Base-by-base conservation (phyloP, 2,888 invertebrate genomes). In the Cerceris rybyensis region DNA sequence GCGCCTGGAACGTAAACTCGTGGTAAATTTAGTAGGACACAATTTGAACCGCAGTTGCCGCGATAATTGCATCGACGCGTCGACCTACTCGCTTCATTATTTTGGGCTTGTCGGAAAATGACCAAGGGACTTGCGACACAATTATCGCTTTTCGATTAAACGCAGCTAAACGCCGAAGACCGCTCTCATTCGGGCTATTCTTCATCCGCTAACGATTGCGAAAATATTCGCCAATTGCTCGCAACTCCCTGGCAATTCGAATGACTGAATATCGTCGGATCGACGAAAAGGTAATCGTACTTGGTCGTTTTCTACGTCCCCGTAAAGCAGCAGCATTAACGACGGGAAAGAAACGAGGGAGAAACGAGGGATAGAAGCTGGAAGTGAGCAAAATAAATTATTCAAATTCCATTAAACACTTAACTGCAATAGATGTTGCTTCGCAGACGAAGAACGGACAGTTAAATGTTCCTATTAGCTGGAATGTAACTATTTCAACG, bases 71-170 rank as follows among this genome's bases (percentile, higher is more conserved):
- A 41, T 13, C 63, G 66, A 50, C 69, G 6, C 46, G 41, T 55
- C 49, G 69, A 58, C 64, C 0, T 64, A 68, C 70, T 58, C 76
- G 79, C 67, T 81, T 79, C 73, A 81, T 81, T 70, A 79, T 81
- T 79, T 72, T 67, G 75, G n/a, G 79, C 64, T 70, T 55, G 8
- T 50, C 16, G 43, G 63, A 63, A 75, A 79, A 75, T 63, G 67
- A 28, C 42, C 9, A 17, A 11, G 49, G 39, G 70, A 59, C 74
- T 67, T 78, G 41, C 9, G 42, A 60, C 50, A 52, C 7, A 49
- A 68, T 73, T 81, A 76, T 80, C 76, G 76, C 63, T 81, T 81
- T 81, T 81, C 80, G 67, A 75, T 79, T 68, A 80, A 66, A 50
- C 9, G 7, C 52, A 49, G 61, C 61, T 55, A 61, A 73, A 70